Conservation (phyloP, 2,797 vertebrate species). For the Falco concolor region DNA sequence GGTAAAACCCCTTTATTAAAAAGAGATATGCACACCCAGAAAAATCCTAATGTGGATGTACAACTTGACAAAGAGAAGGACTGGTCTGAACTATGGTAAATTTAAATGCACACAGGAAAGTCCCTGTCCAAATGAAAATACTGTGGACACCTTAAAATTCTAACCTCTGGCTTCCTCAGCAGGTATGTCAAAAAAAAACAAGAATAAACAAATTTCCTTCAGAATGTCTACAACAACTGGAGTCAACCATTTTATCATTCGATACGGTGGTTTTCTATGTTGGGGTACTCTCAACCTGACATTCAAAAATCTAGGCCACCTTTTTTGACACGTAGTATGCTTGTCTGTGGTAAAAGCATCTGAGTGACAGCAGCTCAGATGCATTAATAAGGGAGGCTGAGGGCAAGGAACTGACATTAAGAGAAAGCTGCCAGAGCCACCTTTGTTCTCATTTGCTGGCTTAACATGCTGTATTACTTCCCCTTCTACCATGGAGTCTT, state of each 20-base stretch:
- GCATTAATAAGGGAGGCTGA: slow-evolving; percentile 29
- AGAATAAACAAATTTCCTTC: neutral
- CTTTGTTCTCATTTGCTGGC: slow-evolving; percentile 22
- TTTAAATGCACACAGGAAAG: neutral
- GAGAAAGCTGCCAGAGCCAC: slow-evolving; percentile 5
- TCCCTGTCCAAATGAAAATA: neutral
- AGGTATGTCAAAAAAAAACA: neutral
- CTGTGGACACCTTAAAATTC: neutral
- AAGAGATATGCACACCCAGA: neutral
- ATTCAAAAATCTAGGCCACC: neutral
- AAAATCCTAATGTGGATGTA: neutral
- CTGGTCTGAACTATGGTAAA: neutral
- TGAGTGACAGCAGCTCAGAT: slow-evolving; percentile 16
- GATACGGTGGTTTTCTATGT: neutral
- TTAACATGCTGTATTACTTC: slow-evolving; percentile 7
- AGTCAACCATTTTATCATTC: neutral
- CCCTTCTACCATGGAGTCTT: neutral
- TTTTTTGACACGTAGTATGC: neutral
- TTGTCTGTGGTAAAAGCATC: neutral
- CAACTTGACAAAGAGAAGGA: neutral
- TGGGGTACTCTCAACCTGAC: neutral
- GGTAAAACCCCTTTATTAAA: neutral
- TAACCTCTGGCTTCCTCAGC: neutral
- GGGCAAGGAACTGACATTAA: neutral
- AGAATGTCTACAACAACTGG: neutral